Base-by-base conservation (phyloP, 2,888 invertebrate species). In the Callinectes sapidus region DNA sequence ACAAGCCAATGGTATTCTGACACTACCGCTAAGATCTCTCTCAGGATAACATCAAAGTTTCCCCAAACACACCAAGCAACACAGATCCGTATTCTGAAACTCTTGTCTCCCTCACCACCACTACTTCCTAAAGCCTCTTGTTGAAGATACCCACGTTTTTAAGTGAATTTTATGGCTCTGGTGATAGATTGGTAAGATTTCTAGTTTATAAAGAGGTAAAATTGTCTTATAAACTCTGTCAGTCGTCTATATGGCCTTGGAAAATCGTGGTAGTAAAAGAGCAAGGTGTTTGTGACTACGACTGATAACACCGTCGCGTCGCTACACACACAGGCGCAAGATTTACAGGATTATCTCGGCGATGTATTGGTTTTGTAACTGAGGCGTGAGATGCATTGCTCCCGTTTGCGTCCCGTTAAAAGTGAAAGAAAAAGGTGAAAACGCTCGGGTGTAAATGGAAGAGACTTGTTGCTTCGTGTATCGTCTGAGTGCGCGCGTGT, bases 351-450 rank as follows among this genome's bases (percentile, higher is more conserved):
- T 89, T 71, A 89, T 66, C 55, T 39, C 35, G 6, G 89, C 71
- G 89, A 89, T 89, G 61, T 61, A 89, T 89, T 61, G 61, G 35
- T 61, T 66, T 77, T 77, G 71, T 77, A 77, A 77, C 10, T 77
- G 71, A 32, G 71, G 71, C 71, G 71, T 32, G 71, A 77, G 71
- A 77, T 77, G 71, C 71, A 77, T 77, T n/a, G 28, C 71, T 77
- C 71, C 32, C 28, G 71, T 77, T 77, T n/a, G 71, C 28, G 71
- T 77, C 28, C 71, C 13, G 71, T 77, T 77, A 77, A 77, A 77
- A 77, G 89, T 71, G 54, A 32, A 18, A 61, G 32, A 18, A 81
- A 61, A 61, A 32, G 13, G 1, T 28, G 3, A 32, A 71, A 71
- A 8, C 18, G 28, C 6, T 18, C 16, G 5, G n/a, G 35, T 81